Base-by-base conservation (phyloP, 1,140 invertebrate genomes). In the Calliphora vicina region DNA sequence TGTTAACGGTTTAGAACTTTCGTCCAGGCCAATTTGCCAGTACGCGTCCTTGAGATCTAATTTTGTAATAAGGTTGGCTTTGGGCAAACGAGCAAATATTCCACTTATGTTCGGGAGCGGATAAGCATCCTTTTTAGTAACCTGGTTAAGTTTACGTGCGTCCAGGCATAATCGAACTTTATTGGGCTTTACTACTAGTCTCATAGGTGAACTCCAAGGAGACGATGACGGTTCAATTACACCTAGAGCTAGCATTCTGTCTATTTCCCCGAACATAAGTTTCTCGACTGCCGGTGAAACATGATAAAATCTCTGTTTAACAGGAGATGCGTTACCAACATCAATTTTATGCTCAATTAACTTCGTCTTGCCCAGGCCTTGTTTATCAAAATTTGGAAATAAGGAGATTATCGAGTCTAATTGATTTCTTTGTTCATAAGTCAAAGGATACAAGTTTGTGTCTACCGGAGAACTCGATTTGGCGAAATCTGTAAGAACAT, bases 1-100 rank as follows among this genome's bases (percentile, higher is more conserved):
- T 0, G 91, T 93, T 74, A 91, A 91, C 50, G 87, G 84, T 80
- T 84, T 86, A 20, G 85, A 86, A 13, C 84, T 81, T 12, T 85
- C 29, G 0, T 81, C 84, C 1, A 92, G 26, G 0, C 85, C 86
- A 2, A 91, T 86, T 83, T 92, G 89, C 86, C 86, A 88, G 76
- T 86, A 91, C 0, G 87, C 88, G 61, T 87, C 85, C 82, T 88
- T 88, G 10, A 90, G 81, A 81, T 88, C 86, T 9, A 90, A 20
- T 5, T 76, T 87, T 50, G 87, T 45, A 3, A 83, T 85, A 13
- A 83, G 15, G 71, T 84, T 73, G 5, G 84, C 80, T 29, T 84
- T 84, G 17, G 84, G 81, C 9, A 86, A 71, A 1, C 84, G 80
- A 82, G 83, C 78, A 5, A 87, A 81, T 15, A 87, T 85, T 2